Conservation (phyloP, 2,113 vertebrate genomes). For the Tricholaema leucomelas region DNA sequence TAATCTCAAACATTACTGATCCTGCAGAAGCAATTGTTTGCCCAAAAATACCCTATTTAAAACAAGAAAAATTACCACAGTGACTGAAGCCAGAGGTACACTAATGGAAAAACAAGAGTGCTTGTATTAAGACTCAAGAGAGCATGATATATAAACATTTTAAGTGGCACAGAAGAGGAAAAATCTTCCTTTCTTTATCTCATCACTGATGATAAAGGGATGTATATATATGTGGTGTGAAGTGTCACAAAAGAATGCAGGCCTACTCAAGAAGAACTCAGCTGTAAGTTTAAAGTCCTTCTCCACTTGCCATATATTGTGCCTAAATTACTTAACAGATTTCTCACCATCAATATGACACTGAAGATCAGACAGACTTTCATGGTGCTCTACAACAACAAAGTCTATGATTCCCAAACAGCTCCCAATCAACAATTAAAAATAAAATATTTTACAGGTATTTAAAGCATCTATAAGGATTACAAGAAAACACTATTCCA, state of each 20-base stretch:
- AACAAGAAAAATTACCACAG: not conserved
- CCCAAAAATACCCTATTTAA: not conserved
- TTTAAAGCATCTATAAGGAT: not conserved
- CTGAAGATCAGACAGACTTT: not conserved
- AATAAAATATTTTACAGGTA: not conserved
- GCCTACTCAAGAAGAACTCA: not conserved
- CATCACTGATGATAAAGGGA: not conserved
- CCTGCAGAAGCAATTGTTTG: not conserved
- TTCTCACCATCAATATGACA: not conserved
- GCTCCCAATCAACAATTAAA: not conserved
- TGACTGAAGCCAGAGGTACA: not conserved
- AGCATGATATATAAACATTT: not conserved
- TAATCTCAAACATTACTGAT: not conserved
- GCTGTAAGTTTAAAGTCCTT: not conserved
- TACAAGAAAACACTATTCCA: not conserved
- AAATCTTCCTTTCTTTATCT: not conserved
- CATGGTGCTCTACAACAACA: not conserved
- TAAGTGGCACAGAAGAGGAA: not conserved
- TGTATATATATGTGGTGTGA: not conserved
- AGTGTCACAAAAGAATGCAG: not conserved
- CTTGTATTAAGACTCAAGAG: not conserved
- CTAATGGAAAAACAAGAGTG: not conserved
- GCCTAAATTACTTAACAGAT: not conserved
- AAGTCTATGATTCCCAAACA: not conserved
- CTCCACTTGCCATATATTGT: not conserved